Base-by-base conservation (phyloP, 2,888 invertebrate genomes). In the Drosophila nigritarsus region DNA sequence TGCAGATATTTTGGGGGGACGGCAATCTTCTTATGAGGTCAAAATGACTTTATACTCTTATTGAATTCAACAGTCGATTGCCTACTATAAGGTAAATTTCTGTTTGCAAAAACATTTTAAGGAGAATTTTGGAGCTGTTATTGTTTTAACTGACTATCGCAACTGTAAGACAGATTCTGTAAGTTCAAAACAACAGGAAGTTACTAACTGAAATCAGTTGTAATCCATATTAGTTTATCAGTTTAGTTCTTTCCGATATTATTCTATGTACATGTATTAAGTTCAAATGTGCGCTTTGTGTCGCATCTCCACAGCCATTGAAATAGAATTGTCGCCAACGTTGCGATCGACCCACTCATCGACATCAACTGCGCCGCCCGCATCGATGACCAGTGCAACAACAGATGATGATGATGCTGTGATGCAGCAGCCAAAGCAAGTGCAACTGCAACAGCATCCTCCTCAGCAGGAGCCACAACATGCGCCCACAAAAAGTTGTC, bases 401-500 rank as follows among this genome's bases (percentile, higher is more conserved):
- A n/a, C 55, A 4, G 55, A 55, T 29, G 73, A 84, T 4, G 74
- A 82, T 38, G 73, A 69, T 13, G 61, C 20, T 20, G 20, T 18
- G 8, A 38, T 38, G 15, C 40, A 36, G 54, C 24, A 36, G 24
- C 32, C n/a, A 51, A 13, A n/a, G 24, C 56, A 32, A 32, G 40
- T 29, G 55, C 40, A 20, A 56, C 29, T 20, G 29, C 54, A 62
- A 8, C 38, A 24, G 24, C 42, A 53, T 9, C 56, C 54, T 34
- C 48, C 4, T n/a, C 53, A 27, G 36, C 75, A 32, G 32, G 55
- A 53, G 15, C 59, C 18, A 42, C 68, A 53, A 42, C 34, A 83
- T 45, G 83, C 86, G 42, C 89, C 91, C 27, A 82, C 84, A 38
- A 93, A 92, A 75, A 92, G 92, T 75, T 93, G 92, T 81, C 90